Base-by-base conservation (phyloP, 1,140 invertebrate species). In the Zelostemma sp. region DNA sequence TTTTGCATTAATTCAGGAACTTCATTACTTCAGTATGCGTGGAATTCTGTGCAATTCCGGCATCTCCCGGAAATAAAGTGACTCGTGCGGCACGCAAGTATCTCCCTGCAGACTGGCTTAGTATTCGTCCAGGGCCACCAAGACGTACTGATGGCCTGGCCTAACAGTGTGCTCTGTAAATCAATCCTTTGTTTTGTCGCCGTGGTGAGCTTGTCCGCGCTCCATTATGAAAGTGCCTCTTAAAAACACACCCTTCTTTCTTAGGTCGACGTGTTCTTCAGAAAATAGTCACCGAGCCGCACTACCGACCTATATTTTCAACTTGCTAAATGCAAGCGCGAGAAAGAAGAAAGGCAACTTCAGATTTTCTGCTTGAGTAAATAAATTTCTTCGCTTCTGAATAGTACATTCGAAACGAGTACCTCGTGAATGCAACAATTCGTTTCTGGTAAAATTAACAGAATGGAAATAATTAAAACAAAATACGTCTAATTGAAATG, bases 111-210 rank as follows among this genome's bases (percentile, higher is more conserved):
- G 48, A 21, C 6, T 17, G 2, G 18, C 43, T 46, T 17, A 43
- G 40, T 18, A 17, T 9, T 46, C 43, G 43, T 18, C 17, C 11
- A 8, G 43, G 6, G 43, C 5, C 17, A 8, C 6, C 43, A 8
- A 46, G 17, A 46, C 16, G 17, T 17, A 4, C 16, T 9, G 5
- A 17, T 5, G 3, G 17, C 5, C 16, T 43, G 45, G 51, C 40
- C 47, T 35, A 33, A 50, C 40, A 48, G 54, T 58, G 54, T 58
- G 58, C 68, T 71, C 62, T 25, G 51, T 71, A 66, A 71, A 71
- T 71, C 68, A 72, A 67, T 67, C 59, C 63, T 67, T 72, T 72
- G 68, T 72, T 72, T 67, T 63, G 63, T 72, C 68, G 59, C 68
- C 51, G 33, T 46, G 19, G 55, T 56, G 68, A 67, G 59, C 60